These are phyloP conservation scores for Apis cerana DNA, from an alignment of 1,140 invertebrate genomes.

Conservation along the genomic window DNA sequence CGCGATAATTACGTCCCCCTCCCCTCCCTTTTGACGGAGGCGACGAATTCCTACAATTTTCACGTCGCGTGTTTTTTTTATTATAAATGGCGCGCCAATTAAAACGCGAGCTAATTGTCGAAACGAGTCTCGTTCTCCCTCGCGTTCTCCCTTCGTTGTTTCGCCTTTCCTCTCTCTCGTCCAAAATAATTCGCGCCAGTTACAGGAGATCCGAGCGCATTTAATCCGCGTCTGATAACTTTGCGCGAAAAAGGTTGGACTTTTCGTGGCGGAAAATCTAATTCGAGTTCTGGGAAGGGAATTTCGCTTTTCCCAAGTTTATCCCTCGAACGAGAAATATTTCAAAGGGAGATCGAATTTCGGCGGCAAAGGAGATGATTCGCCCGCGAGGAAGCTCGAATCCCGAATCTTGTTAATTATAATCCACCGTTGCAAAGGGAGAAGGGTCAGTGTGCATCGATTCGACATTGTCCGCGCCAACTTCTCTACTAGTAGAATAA, in stretches of 20 bases:
- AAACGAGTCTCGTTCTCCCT: background rate
- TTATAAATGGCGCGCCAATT: conserved; percentile 16
- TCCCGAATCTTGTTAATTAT: conserved; percentile 13
- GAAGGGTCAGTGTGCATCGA: conserved; percentile 1
- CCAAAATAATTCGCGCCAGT: background rate
- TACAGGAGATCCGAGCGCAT: no score
- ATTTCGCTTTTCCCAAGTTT: no score
- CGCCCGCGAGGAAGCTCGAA: background rate
- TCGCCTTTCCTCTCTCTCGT: background rate
- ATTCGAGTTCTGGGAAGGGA: no score
- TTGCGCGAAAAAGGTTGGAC: no score
- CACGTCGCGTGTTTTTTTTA: background rate
- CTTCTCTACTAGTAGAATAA: background rate
- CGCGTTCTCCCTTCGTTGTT: background rate
- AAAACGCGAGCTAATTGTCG: conserved; percentile 15
- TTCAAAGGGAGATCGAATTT: background rate
- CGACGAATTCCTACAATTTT: no score
- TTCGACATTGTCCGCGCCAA: background rate
- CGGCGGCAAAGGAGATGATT: background rate
- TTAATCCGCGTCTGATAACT: no score
- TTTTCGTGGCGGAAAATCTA: no score
- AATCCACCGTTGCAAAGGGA: background rate
- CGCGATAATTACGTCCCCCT: no score
- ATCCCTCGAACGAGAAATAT: no score
- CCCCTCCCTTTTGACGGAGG: no score